phyloP scores from a whole-genome alignment of 2,888 invertebrate genomes.

The Xanthorhoe designata region DNA sequence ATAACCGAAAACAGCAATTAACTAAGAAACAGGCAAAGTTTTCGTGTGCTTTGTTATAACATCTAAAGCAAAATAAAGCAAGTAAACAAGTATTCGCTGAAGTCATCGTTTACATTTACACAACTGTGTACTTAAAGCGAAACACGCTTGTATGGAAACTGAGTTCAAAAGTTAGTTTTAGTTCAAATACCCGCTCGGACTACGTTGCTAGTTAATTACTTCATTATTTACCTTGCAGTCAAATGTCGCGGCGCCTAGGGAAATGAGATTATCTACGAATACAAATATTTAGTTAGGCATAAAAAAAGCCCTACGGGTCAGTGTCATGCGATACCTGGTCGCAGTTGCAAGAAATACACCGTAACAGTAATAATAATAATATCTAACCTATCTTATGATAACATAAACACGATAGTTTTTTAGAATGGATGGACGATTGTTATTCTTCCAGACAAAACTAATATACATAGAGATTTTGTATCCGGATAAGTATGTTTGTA shows the following conservation, averaged over 20 bases:
- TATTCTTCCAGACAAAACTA: no score
- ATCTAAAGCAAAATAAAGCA: constrained; percentile 62
- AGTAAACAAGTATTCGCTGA: constrained; percentile 68
- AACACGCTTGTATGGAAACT: constrained; percentile 61
- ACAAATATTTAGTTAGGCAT: not conserved
- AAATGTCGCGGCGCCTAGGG: constrained; percentile 21
- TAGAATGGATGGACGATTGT: no score
- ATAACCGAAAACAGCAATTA: constrained; percentile 42
- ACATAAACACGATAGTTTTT: no score
- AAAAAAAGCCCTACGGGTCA: not conserved
- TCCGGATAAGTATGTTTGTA: no score
- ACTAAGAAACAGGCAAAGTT: constrained; percentile 57
- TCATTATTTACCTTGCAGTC: constrained; percentile 32
- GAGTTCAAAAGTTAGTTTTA: constrained; percentile 68
- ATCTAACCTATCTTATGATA: no score
- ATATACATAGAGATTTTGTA: no score
- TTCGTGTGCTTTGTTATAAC: constrained; percentile 63
- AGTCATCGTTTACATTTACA: constrained; percentile 74
- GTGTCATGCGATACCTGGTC: not conserved
- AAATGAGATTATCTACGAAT: constrained; percentile 9
- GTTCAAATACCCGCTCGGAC: constrained; percentile 29
- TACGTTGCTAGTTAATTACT: constrained; percentile 27
- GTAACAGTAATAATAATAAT: no score
- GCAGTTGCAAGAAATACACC: not conserved
- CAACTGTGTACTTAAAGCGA: constrained; percentile 63